These are phyloP conservation scores for Cryptocheilus praepositus DNA, from an alignment of 2,888 invertebrate species.

Conservation along the genomic window DNA sequence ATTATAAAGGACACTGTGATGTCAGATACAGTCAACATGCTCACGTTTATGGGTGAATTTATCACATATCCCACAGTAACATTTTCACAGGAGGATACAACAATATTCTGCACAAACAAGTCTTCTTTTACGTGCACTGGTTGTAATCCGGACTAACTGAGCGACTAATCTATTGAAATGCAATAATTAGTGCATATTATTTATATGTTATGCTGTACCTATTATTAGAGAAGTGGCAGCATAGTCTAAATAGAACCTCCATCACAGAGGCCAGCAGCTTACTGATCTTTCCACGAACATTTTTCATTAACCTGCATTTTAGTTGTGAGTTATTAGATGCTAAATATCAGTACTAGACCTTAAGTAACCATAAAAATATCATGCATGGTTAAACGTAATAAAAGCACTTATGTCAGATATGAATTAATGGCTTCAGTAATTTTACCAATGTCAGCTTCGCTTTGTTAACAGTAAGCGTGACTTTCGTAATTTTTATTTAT, in stretches of 20 bases:
- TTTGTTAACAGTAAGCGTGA: neutral
- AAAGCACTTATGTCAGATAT: conserved; percentile 35
- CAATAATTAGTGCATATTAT: conserved; percentile 62
- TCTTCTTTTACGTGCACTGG: neutral
- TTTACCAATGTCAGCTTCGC: neutral
- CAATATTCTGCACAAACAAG: conserved; percentile 19
- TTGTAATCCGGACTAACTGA: conserved; percentile 12
- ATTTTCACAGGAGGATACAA: conserved; percentile 20
- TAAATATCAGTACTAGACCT: conserved; percentile 41
- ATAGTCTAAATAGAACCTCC: conserved; percentile 83
- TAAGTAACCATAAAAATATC: conserved; percentile 49
- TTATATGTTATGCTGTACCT: conserved; percentile 77
- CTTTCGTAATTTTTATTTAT: too few species aligned
- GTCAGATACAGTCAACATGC: conserved; percentile 34
- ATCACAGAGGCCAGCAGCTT: conserved; percentile 83
- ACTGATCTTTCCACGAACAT: conserved; percentile 82
- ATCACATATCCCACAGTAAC: neutral
- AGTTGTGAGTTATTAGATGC: conserved; percentile 68
- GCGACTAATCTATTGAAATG: conserved; percentile 31
- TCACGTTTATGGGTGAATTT: conserved; percentile 11
- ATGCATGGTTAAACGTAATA: conserved; percentile 50
- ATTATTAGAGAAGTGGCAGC: conserved; percentile 82
- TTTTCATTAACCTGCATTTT: conserved; percentile 79
- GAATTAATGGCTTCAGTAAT: conserved; percentile 11
- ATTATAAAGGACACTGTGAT: neutral